These are phyloP conservation scores for Sinotaia quadrata DNA, from an alignment of 2,888 invertebrate genomes.

Conservation along the genomic window DNA sequence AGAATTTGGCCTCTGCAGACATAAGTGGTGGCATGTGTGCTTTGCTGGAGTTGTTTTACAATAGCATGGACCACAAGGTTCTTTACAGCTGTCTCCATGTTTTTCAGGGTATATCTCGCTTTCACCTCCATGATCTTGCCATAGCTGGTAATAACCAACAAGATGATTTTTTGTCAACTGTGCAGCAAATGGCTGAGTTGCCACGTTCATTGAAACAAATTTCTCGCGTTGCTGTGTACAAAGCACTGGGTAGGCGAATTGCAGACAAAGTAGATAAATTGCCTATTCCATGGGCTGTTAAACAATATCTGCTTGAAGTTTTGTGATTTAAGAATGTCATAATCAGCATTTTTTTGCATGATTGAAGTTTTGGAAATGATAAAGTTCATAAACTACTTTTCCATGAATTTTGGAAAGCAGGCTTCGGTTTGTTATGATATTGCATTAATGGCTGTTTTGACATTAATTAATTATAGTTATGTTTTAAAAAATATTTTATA, in stretches of 20 bases:
- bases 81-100: slow-evolving; percentile 80
- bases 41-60: slow-evolving; percentile 76
- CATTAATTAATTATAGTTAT: too few relatives aligned
- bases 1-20: not conserved
- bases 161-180: slow-evolving; percentile 69
- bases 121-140: slow-evolving; percentile 76
- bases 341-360: too few relatives aligned
- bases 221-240: slow-evolving; percentile 81
- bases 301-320: slow-evolving; percentile 78
- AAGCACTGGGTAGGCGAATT: slow-evolving; percentile 78
- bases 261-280: slow-evolving; percentile 80
- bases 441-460: too few relatives aligned
- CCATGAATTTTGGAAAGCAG: too few relatives aligned
- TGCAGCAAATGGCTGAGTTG: slow-evolving; percentile 78
- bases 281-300: slow-evolving; percentile 80
- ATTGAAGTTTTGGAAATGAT: too few relatives aligned
- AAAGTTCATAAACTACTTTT: too few relatives aligned
- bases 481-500: too few relatives aligned
- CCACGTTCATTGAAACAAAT: slow-evolving; percentile 83
- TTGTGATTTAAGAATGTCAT: too few relatives aligned
- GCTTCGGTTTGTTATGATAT: too few relatives aligned
- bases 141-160: slow-evolving; percentile 34
- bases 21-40: slow-evolving; percentile 71
- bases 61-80: slow-evolving; percentile 79
- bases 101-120: slow-evolving; percentile 76